These are phyloP conservation scores for Dinomys branickii DNA, from an alignment of 2,113 vertebrate species.

Conservation along the genomic window DNA sequence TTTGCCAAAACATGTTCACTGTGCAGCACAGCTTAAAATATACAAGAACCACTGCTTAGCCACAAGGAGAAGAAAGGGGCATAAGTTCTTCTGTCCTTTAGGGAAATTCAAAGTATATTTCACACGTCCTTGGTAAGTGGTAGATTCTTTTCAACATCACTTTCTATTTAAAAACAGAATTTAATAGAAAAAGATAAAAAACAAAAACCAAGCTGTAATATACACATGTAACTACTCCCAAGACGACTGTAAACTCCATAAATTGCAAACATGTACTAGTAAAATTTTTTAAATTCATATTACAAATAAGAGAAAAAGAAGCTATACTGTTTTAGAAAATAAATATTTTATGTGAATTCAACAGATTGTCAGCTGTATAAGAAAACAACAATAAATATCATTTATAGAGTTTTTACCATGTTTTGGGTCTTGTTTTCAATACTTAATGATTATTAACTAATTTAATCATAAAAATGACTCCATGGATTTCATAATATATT, in stretches of 20 bases:
- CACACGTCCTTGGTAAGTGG: background rate
- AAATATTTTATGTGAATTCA: background rate
- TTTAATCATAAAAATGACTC: background rate
- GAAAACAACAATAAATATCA: background rate
- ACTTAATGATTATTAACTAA: background rate
- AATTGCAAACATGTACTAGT: background rate
- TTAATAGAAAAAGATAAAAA: background rate
- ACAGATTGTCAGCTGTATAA: background rate
- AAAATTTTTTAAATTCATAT: background rate
- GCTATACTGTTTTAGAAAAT: slow-evolving; percentile 11
- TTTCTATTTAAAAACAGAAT: background rate
- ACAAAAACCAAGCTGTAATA: background rate
- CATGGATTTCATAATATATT: background rate
- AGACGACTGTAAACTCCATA: background rate
- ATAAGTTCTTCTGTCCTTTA: background rate
- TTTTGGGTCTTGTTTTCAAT: background rate
- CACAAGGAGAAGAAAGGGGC: slow-evolving; percentile 15
- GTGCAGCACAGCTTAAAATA: slow-evolving; percentile 36
- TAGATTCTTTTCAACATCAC: slow-evolving; percentile 12
- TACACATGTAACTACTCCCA: background rate
- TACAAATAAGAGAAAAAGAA: background rate
- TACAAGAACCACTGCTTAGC: slow-evolving; percentile 8
- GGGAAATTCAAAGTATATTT: slow-evolving; percentile 53
- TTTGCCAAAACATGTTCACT: slow-evolving; percentile 59
- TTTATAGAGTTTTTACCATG: background rate